A percentile compares a stretch with the other conserved stretches of the same genome.
Conservation (phyloP, 1,140 invertebrate species). For the Adoxophyes honmai region DNA sequence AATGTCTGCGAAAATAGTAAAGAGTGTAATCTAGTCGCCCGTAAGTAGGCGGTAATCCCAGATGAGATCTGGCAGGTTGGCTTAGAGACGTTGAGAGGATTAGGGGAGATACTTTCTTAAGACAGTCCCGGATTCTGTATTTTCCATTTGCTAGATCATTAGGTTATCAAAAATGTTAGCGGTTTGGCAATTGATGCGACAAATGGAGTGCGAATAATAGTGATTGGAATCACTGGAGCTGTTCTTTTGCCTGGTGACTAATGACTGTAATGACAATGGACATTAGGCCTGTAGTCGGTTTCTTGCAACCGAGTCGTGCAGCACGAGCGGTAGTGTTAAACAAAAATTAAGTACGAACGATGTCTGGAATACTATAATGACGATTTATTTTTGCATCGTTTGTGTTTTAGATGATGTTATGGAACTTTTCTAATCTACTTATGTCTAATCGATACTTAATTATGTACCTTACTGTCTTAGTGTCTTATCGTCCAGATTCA, state of each 20-base stretch:
- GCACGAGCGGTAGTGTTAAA: not conserved
- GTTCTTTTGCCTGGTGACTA: not conserved
- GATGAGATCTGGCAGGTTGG: not conserved
- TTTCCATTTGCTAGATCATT: not conserved
- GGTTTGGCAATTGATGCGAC: not conserved
- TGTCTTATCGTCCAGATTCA: too few relatives aligned
- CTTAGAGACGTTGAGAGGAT: not conserved
- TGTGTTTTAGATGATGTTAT: too few relatives aligned
- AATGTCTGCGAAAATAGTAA: not conserved
- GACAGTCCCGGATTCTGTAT: not conserved
- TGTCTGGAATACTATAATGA: too few relatives aligned
- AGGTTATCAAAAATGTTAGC: not conserved
- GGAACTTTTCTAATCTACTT: too few relatives aligned
- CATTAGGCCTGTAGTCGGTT: conserved; percentile 3
- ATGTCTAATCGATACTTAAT: too few relatives aligned
- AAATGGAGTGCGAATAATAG: conserved; percentile 14
- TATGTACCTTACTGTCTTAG: too few relatives aligned
- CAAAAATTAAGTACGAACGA: not conserved
- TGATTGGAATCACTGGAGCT: not conserved
- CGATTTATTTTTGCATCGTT: too few relatives aligned
- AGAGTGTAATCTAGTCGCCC: not conserved
- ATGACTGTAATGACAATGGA: conserved; percentile 6
- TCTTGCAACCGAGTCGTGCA: conserved; percentile 4
- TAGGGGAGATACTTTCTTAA: not conserved
- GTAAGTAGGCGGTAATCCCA: not conserved